Percentiles rank a stretch among this genome's conserved stretches.
Evolutionary conservation across 1,140 invertebrate species (phyloP).

Genomic region (Rhagoletis pomonella): DNA sequence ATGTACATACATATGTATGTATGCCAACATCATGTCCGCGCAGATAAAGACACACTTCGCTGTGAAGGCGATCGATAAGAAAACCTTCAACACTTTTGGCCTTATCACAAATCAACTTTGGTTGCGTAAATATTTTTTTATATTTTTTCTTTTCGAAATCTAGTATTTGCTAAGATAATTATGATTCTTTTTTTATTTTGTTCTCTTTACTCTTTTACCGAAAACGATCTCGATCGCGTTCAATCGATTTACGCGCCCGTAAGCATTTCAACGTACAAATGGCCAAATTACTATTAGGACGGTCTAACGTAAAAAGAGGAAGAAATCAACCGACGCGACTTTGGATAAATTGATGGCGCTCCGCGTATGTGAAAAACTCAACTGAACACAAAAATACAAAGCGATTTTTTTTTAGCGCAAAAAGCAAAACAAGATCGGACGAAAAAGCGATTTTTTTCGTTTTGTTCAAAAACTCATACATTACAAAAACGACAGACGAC

Average conservation of each 20-base stretch:
- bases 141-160: not conserved
- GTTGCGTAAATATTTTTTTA: not conserved
- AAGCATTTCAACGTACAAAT: slow-evolving; percentile 9
- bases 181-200: not conserved
- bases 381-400: slow-evolving; percentile 34
- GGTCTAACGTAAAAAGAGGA: not conserved
- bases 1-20: not conserved
- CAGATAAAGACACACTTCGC: slow-evolving; percentile 7
- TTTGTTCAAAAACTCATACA: slow-evolving; percentile 2
- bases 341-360: slow-evolving; percentile 10
- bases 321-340: not conserved
- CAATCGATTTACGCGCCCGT: not conserved
- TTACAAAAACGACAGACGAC: not conserved
- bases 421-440: slow-evolving; percentile 48
- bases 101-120: slow-evolving; percentile 40
- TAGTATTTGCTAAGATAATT: slow-evolving; percentile 1
- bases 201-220: not conserved
- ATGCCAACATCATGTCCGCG: not conserved
- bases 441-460: not conserved
- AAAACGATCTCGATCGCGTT: slow-evolving; percentile 4
- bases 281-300: no score
- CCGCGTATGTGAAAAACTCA: slow-evolving; percentile 44
- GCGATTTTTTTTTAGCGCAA: slow-evolving; percentile 22
- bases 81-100: slow-evolving; percentile 6
- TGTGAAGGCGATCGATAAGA: slow-evolving; percentile 29